Conservation (phyloP, 2,113 vertebrate species). For the Cyanistes caeruleus region DNA sequence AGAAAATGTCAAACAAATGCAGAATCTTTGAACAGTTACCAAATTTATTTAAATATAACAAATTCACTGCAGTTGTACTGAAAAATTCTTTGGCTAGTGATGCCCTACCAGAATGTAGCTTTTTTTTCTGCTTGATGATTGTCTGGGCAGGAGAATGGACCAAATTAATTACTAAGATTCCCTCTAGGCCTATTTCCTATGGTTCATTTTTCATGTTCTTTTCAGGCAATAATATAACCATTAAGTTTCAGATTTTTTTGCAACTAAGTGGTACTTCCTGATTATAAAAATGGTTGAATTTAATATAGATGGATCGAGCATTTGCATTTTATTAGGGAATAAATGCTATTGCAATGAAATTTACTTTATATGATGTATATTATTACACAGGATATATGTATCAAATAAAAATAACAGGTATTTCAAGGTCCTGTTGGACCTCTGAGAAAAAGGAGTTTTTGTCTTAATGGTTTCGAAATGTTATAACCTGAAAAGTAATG, state of each 20-base stretch:
- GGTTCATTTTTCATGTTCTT: not conserved
- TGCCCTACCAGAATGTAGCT: not conserved
- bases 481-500: not conserved
- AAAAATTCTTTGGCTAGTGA: not conserved
- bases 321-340: slow-evolving; percentile 16
- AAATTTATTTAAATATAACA: not conserved
- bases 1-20: not conserved
- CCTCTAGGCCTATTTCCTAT: not conserved
- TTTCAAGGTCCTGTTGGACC: not conserved
- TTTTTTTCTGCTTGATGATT: not conserved
- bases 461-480: not conserved
- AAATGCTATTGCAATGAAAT: not conserved
- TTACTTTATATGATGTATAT: not conserved
- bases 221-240: not conserved
- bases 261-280: not conserved
- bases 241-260: not conserved
- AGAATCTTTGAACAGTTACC: not conserved
- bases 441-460: not conserved
- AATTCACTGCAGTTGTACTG: not conserved
- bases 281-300: not conserved
- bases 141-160: not conserved
- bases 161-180: not conserved
- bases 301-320: not conserved
- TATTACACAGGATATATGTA: not conserved
- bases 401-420: not conserved